These are phyloP conservation scores for Tricholauxania praeusta DNA, from an alignment of 2,888 invertebrate genomes.

Conservation along the genomic window DNA sequence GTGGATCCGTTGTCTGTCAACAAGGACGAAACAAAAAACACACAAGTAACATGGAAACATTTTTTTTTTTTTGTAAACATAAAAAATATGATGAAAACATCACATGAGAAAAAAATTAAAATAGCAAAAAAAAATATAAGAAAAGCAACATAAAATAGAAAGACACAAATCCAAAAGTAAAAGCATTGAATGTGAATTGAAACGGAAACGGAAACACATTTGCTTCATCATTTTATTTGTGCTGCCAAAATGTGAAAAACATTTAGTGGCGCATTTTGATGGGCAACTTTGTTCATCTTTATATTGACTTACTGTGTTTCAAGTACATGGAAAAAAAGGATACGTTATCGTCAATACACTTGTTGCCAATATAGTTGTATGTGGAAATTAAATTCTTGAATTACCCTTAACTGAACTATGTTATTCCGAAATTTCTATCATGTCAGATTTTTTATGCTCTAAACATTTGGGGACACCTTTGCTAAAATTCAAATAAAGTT, in stretches of 20 bases:
- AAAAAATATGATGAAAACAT: background rate
- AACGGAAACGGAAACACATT: conserved; percentile 44
- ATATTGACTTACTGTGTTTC: too few relatives aligned
- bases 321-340: too few relatives aligned
- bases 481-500: too few relatives aligned
- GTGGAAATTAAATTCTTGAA: too few relatives aligned
- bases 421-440: too few relatives aligned
- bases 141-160: background rate
- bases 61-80: background rate
- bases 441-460: too few relatives aligned
- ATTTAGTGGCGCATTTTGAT: background rate
- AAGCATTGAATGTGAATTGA: conserved; percentile 5
- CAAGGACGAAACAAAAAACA: background rate
- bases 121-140: background rate
- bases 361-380: too few relatives aligned
- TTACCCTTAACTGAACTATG: too few relatives aligned
- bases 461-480: too few relatives aligned
- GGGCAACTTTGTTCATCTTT: too few relatives aligned
- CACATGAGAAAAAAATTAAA: background rate
- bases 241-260: conserved; percentile 18
- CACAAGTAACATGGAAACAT: background rate
- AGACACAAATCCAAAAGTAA: conserved; percentile 30
- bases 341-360: too few relatives aligned
- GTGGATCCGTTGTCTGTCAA: conserved; percentile 4
- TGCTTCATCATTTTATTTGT: conserved; percentile 46